Base-by-base conservation (phyloP, 2,797 vertebrate genomes). In the Eutrigla gurnardus region DNA sequence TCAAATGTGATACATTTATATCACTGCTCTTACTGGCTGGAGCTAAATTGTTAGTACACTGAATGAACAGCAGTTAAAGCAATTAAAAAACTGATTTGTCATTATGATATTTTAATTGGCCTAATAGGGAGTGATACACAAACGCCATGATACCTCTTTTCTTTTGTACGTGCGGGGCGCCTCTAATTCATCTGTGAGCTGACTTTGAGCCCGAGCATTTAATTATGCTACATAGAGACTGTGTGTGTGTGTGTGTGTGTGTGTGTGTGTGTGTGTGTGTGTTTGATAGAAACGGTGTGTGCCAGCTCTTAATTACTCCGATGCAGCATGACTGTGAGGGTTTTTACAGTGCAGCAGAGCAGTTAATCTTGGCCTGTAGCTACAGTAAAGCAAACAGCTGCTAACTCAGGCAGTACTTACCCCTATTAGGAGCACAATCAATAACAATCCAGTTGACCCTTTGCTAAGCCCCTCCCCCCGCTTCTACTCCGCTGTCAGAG, bases 71-170 rank as follows among this genome's bases (percentile, higher is more conserved):
- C 72, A 66, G 83, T 77, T 75, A 74, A 64, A 88, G 77, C 70
- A 77, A 87, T 89, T 84, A 89, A 64, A 25, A 67, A 84, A 35
- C 73, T 85, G 74, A 88, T 86, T 85, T 73, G 82, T 84, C 87
- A 87, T 86, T 77, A 77, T 77, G 63, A 65, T 13, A 33, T 69
- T 88, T 83, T 86, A 88, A 91, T 88, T 83, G 80, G 83, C 7
- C 78, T 83, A 82, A 86, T 77, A 81, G 64, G 68, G 77, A 85
- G 66, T 37, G 14, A 79, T 75, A 78, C 75, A 65, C 75, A 73
- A 65, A 42, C 80, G 54, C 66, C 64, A 62, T 32, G 79, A 73
- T 85, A 74, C 80, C 68, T 72, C 60, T 73, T 78, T 73, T 70
- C 60, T 77, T 52, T 53, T 49, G 65, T 54, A 75, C 62, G 68